Base-by-base conservation (phyloP, 2,888 invertebrate species). In the Zygothrica quintamaculata region DNA sequence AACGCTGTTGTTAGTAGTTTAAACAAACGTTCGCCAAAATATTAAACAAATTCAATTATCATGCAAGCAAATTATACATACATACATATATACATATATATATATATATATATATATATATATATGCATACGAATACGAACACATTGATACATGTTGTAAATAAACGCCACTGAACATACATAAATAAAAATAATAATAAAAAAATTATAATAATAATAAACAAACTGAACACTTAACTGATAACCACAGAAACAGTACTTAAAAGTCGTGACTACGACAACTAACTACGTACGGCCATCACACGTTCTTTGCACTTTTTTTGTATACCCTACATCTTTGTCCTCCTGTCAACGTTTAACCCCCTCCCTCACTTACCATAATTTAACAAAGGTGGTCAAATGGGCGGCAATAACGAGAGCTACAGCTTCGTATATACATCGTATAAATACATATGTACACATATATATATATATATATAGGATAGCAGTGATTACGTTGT, bases 161-260 rank as follows among this genome's bases (percentile, higher is more conserved):
- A 80, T 80, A 86, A 74, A 67, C 69, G 81, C 58, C 74, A 70
- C 70, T 77, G 84, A 84, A 76, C 61, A 76, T 52, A 85, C 57
- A 76, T 60, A 61, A 39, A 57, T 15, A 56, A 55, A 29, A 29
- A 48, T 59, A 39, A 57, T 15, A 56, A 55, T 8, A 29, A 48
- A 61, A 51, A 62, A 73, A 70, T 80, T 53, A 56, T 80, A 61
- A 51, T 62, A 73, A 70, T 80, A 56, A 56, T 80, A 84, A 86
- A 86, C 81, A 86, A 74, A 80, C 62, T 66, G 51, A 64, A 70
- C 55, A 56, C 57, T 57, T 25, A 51, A 50, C 87, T 80, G 79
- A 80, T 80, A 86, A 80, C 81, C 84, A 58, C 77, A 84, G 62
- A 70, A n/a, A 58, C 71, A 74, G 71, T 18, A 50, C 76, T 60